Evolutionary conservation across 2,113 vertebrate species (phyloP).

Genomic region (Paralichthys olivaceus): DNA sequence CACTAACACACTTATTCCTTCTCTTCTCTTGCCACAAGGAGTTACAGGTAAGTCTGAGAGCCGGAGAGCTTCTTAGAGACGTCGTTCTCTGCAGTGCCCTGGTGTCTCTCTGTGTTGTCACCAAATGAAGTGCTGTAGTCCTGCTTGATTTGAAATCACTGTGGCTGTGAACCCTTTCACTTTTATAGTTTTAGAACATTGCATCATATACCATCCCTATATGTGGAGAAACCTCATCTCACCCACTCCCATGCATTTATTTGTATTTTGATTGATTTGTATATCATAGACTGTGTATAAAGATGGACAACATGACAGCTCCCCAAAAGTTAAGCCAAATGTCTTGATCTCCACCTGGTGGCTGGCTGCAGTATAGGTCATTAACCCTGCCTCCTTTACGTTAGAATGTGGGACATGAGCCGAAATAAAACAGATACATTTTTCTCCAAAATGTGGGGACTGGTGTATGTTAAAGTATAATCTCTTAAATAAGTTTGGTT

Average conservation of each 20-base stretch:
- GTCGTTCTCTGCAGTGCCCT: conserved; percentile 55
- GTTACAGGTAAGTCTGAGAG: conserved; percentile 95
- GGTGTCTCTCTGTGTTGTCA: conserved; percentile 56
- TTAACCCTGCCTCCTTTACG: no score
- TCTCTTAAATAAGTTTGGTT: no score
- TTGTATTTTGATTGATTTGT: no score
- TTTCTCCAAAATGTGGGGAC: no score
- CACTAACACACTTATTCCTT: conserved; percentile 92
- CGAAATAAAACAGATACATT: no score
- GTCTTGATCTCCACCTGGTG: no score
- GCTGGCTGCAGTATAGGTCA: no score
- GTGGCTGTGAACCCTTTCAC: conserved; percentile 39
- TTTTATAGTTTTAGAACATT: conserved; percentile 35
- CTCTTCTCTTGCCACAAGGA: conserved; percentile 97
- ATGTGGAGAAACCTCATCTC: conserved; percentile 3
- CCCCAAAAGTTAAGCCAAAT: no score
- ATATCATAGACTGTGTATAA: not conserved
- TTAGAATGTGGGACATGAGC: no score
- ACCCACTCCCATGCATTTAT: not conserved
- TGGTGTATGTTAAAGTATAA: no score
- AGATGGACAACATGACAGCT: no score
- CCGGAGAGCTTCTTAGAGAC: conserved; percentile 78
- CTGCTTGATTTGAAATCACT: conserved; percentile 25
- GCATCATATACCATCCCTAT: conserved; percentile 20
- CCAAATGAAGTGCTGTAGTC: conserved; percentile 1